phyloP scores from a whole-genome alignment of 2,113 vertebrate species.

The Turnix velox region DNA sequence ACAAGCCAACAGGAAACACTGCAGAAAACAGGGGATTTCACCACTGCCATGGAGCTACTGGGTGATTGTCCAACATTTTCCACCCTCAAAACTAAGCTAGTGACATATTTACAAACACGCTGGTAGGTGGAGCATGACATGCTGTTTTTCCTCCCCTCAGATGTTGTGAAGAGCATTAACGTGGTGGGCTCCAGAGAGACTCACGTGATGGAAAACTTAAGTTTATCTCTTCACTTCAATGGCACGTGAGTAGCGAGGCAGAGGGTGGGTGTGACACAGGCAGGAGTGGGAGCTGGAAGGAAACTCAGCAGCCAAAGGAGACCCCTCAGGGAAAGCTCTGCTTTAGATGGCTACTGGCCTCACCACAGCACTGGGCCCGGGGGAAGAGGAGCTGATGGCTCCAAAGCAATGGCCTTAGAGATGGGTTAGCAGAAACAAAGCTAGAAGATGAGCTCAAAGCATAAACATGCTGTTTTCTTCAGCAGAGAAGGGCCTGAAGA shows the following conservation, averaged over 20 bases:
- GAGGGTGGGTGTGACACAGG: neutral
- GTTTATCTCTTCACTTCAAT: conserved; percentile 78
- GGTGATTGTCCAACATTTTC: conserved; percentile 58
- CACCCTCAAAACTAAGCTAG: neutral
- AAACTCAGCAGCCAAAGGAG: neutral
- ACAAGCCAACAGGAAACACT: neutral
- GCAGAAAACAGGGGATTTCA: conserved; percentile 74
- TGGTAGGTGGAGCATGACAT: neutral
- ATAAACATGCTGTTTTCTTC: neutral
- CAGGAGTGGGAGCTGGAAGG: neutral
- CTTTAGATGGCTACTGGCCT: neutral
- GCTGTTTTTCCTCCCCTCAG: conserved; percentile 58
- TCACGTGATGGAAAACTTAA: conserved; percentile 74
- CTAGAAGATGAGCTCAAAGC: neutral
- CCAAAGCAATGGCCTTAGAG: neutral
- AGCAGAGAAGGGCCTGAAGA: neutral
- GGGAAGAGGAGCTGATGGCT: neutral
- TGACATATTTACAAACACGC: neutral
- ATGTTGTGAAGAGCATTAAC: conserved; percentile 80
- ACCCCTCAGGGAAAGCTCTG: neutral
- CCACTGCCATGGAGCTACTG: conserved; percentile 72
- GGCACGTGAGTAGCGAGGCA: conserved; percentile 80
- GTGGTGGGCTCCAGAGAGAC: conserved; percentile 75
- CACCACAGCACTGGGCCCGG: neutral
- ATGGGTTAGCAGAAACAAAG: neutral